Evolutionary conservation across 2,888 invertebrate genomes (phyloP).

Genomic region (Pristionchus maxplancki): DNA sequence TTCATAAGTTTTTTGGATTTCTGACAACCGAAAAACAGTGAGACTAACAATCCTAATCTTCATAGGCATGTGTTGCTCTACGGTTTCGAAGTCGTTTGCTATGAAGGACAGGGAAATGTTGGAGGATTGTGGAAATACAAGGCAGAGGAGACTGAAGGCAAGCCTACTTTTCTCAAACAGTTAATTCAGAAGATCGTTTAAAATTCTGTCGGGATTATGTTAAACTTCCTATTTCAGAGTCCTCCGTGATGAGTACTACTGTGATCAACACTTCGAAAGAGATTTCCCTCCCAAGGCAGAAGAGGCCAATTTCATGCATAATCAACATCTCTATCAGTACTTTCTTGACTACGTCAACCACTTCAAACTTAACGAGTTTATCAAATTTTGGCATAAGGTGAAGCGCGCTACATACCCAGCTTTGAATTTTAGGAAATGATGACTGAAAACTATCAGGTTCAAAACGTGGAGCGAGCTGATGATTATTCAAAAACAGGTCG

Average conservation of each 20-base stretch:
- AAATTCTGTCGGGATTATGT: no score
- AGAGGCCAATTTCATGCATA: constrained; percentile 79
- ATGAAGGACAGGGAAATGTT: constrained; percentile 75
- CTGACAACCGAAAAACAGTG: no score
- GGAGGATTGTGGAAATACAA: constrained; percentile 78
- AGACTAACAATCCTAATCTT: not conserved
- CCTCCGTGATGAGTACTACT: constrained; percentile 77
- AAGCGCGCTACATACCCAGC: not conserved
- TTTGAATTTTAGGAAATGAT: not conserved
- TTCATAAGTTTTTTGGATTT: no score
- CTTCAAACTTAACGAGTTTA: constrained; percentile 65
- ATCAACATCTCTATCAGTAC: constrained; percentile 68
- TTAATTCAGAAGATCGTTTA: not conserved
- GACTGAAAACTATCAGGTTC: not conserved
- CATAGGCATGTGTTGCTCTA: constrained; percentile 68
- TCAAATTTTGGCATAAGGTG: constrained; percentile 61
- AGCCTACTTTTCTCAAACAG: not conserved
- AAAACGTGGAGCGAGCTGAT: constrained; percentile 65
- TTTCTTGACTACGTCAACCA: constrained; percentile 71
- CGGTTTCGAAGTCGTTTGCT: constrained; percentile 76
- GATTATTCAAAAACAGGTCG: constrained; percentile 77
- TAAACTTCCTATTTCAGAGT: constrained; percentile 59
- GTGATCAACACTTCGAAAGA: constrained; percentile 78
- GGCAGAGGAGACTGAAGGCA: constrained; percentile 61
- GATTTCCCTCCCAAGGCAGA: constrained; percentile 78